Evolutionary conservation across 2,797 vertebrate genomes (phyloP).

Genomic region (Triplophysa yarkandensis): DNA sequence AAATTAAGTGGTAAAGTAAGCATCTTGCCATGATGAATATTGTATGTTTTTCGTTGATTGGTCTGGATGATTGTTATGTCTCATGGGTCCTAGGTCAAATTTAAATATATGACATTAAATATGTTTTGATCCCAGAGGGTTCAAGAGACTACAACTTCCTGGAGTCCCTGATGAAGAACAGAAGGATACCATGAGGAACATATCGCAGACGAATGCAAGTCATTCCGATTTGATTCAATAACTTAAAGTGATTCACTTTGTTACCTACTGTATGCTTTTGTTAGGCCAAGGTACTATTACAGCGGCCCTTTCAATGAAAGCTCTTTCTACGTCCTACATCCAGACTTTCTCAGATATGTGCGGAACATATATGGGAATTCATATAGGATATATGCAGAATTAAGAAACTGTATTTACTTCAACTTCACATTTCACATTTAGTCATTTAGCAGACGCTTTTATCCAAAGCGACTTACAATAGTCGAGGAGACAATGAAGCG

Average conservation of each 20-base stretch:
- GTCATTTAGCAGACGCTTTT: background rate
- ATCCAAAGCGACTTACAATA: too few relatives aligned
- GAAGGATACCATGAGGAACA: constrained; percentile 18
- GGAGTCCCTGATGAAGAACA: constrained; percentile 26
- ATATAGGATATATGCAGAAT: too few relatives aligned
- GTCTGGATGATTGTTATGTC: too few relatives aligned
- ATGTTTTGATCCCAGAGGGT: constrained; percentile 47
- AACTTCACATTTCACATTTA: too few relatives aligned
- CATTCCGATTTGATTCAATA: background rate
- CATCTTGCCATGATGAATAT: too few relatives aligned
- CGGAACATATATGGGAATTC: constrained; percentile 78
- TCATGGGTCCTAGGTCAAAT: background rate
- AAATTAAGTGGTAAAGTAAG: too few relatives aligned
- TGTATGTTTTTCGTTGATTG: too few relatives aligned
- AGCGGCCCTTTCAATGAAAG: constrained; percentile 61
- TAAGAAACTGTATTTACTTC: too few relatives aligned
- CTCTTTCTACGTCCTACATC: constrained; percentile 72
- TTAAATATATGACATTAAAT: constrained; percentile 44
- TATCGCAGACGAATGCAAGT: constrained; percentile 21
- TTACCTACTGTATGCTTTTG: background rate
- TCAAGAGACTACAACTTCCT: constrained; percentile 44
- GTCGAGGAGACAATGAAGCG: too few relatives aligned
- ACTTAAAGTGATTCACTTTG: background rate
- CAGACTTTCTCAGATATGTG: constrained; percentile 75
- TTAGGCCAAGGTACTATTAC: constrained; percentile 65